Evolutionary conservation across 2,888 invertebrate genomes (phyloP).

Genomic region (Pyrrhosoma nymphula): DNA sequence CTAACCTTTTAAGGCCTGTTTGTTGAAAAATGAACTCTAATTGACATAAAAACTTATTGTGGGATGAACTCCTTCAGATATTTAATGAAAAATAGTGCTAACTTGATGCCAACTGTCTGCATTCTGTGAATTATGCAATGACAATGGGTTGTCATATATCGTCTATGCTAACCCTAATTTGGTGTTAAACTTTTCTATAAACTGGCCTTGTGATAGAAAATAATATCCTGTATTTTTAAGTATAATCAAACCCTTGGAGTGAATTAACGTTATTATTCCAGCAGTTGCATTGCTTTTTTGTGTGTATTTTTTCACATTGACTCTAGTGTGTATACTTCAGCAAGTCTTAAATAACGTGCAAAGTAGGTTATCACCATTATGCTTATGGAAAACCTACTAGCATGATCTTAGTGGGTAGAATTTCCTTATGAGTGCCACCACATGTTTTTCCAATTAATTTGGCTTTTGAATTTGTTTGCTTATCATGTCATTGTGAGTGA

Average conservation of each 20-base stretch:
- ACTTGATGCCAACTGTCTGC: too few species aligned
- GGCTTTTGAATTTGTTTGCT: background rate
- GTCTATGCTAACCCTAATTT: too few species aligned
- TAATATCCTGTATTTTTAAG: slow-evolving; percentile 1
- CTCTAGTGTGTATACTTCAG: background rate
- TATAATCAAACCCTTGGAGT: background rate
- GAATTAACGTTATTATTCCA: background rate
- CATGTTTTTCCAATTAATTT: background rate
- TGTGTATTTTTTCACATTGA: background rate
- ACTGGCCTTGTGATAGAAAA: background rate
- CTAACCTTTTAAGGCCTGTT: background rate
- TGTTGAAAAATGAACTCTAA: too few species aligned
- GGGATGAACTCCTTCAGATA: too few species aligned
- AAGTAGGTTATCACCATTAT: background rate
- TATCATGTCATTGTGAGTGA: background rate
- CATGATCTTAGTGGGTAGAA: background rate
- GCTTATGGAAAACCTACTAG: background rate
- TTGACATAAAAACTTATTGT: too few species aligned
- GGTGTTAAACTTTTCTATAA: too few species aligned
- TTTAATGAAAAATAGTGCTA: too few species aligned
- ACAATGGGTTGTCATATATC: too few species aligned
- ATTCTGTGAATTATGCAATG: too few species aligned
- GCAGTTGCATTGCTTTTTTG: background rate
- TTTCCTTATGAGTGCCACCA: background rate
- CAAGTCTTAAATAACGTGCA: background rate